Percentiles rank a stretch among this genome's conserved stretches.
phyloP scores from a whole-genome alignment of 2,797 vertebrate genomes.

The Buceros bicornis region DNA sequence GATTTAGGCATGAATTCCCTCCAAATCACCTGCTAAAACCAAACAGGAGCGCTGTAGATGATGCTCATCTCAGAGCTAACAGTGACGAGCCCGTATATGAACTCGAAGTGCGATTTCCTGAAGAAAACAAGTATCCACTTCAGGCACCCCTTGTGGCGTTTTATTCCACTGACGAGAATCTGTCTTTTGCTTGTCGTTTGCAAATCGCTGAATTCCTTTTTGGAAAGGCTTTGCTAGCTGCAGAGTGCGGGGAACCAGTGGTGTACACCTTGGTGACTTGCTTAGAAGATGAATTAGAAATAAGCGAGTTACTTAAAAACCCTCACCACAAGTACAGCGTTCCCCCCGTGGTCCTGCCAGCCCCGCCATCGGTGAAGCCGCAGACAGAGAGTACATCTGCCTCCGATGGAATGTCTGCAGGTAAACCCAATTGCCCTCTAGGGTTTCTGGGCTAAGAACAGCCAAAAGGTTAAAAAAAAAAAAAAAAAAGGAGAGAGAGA shows the following conservation, averaged over 20 bases:
- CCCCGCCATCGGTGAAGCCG: constrained; percentile 68
- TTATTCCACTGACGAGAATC: constrained; percentile 89
- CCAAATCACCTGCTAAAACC: constrained; percentile 66
- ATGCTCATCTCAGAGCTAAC: constrained; percentile 85
- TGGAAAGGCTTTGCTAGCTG: constrained; percentile 86
- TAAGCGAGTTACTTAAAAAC: constrained; percentile 84
- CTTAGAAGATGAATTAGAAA: constrained; percentile 88
- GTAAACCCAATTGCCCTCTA: constrained; percentile 50
- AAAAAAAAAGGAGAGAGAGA: neutral
- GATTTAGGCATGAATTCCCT: constrained; percentile 88
- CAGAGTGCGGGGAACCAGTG: constrained; percentile 87
- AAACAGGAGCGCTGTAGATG: constrained; percentile 62
- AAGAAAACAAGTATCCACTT: constrained; percentile 91
- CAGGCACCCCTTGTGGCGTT: constrained; percentile 93
- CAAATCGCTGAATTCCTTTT: constrained; percentile 90
- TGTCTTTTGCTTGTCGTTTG: constrained; percentile 88
- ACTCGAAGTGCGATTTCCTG: constrained; percentile 93
- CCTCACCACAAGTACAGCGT: constrained; percentile 90
- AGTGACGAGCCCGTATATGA: constrained; percentile 86
- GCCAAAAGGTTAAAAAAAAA: neutral
- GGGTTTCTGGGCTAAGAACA: neutral
- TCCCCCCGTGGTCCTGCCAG: constrained; percentile 78
- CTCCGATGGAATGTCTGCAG: constrained; percentile 61
- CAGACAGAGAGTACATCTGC: constrained; percentile 5
- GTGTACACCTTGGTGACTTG: constrained; percentile 90